phyloP scores from a whole-genome alignment of 2,888 invertebrate species.

The Heliconius erato region DNA sequence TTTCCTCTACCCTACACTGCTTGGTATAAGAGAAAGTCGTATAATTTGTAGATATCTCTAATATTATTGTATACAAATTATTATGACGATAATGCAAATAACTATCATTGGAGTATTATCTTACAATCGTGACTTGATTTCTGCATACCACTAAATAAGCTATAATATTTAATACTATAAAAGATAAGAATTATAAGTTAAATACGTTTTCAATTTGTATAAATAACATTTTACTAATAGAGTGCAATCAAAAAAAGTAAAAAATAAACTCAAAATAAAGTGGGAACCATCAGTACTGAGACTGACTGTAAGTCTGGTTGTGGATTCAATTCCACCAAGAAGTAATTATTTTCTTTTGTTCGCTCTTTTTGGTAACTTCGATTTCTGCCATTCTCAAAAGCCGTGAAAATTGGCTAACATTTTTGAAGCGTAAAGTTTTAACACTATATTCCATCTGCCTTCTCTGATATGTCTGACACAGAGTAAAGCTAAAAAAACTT shows the following conservation, averaged over 20 bases:
- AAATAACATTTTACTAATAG: neutral
- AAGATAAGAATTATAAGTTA: neutral
- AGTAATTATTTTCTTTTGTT: no score
- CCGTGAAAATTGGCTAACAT: no score
- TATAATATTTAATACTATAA: neutral
- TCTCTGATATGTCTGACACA: no score
- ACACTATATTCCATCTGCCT: no score
- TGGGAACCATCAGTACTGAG: no score
- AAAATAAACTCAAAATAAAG: no score
- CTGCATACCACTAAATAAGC: conserved; percentile 15
- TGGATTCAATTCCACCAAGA: no score
- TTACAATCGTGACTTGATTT: conserved; percentile 46
- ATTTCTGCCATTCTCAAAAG: no score
- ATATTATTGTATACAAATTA: conserved; percentile 47
- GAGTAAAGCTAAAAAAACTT: no score
- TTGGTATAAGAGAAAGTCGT: neutral
- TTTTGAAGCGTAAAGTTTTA: no score
- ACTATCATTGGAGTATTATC: conserved; percentile 45
- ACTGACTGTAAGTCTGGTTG: no score
- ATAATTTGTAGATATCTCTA: conserved; percentile 27
- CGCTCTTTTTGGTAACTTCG: no score
- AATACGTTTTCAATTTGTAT: neutral
- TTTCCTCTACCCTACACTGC: neutral
- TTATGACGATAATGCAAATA: conserved; percentile 45
- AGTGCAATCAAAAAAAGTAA: neutral